Conservation (phyloP, 2,113 vertebrate genomes). For the Clarias magur region DNA sequence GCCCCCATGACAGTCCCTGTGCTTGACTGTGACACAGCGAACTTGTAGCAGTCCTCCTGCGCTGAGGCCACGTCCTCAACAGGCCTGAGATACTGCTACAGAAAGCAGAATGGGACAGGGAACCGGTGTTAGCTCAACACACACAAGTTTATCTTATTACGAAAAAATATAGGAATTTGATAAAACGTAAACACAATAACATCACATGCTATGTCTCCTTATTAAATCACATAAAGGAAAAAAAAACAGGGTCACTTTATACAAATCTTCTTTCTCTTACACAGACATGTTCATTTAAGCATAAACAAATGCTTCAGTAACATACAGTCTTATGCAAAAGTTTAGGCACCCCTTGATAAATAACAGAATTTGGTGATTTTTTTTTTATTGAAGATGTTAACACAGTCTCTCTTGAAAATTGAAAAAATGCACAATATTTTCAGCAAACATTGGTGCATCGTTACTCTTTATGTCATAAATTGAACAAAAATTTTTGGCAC, state of each 20-base stretch:
- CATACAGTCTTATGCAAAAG: not conserved
- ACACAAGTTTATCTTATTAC: not conserved
- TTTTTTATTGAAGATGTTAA: too few relatives aligned
- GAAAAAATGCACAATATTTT: too few relatives aligned
- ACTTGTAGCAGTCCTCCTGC: conserved; percentile 97
- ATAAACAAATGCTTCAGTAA: not conserved
- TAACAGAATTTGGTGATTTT: too few relatives aligned
- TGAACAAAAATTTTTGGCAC: too few relatives aligned
- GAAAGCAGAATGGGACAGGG: not conserved
- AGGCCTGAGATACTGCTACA: conserved; percentile 93
- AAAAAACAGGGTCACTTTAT: not conserved
- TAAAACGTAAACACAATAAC: too few relatives aligned
- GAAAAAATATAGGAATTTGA: too few relatives aligned
- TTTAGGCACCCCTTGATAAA: too few relatives aligned
- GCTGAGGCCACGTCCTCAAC: conserved; percentile 94
- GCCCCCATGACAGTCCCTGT: conserved; percentile 97
- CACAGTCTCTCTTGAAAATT: too few relatives aligned
- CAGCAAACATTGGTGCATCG: too few relatives aligned
- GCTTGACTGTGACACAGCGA: conserved; percentile 95
- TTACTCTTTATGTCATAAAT: too few relatives aligned
- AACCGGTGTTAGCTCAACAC: not conserved
- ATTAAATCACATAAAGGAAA: too few relatives aligned
- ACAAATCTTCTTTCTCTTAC: not conserved
- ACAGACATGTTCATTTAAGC: not conserved
- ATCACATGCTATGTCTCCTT: too few relatives aligned